Conservation (phyloP, 1,140 invertebrate species). For the Diuraphis noxia region DNA sequence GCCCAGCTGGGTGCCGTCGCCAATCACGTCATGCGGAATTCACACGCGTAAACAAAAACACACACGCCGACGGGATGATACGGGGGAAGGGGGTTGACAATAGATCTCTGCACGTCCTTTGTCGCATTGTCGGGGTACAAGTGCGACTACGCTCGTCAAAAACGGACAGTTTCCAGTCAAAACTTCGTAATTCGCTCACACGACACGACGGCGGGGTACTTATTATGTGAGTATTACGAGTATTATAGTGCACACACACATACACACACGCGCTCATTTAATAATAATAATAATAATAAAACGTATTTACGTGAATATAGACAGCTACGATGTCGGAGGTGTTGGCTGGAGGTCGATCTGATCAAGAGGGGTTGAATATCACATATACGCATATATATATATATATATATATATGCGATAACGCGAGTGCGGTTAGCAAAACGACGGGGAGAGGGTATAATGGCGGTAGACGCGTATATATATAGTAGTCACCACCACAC, state of each 20-base stretch:
- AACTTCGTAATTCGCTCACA: conserved; percentile 1
- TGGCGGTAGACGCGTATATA: neutral
- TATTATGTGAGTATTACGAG: neutral
- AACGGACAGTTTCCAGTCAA: conserved; percentile 25
- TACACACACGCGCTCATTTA: neutral
- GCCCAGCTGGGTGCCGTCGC: neutral
- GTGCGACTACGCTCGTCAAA: conserved; percentile 3
- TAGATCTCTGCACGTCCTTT: neutral
- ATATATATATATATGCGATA: neutral
- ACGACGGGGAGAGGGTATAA: neutral
- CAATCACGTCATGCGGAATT: neutral
- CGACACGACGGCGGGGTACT: neutral
- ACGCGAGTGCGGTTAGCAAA: neutral
- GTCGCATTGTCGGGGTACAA: neutral
- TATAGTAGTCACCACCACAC: neutral
- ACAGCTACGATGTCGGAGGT: neutral
- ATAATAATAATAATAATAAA: neutral
- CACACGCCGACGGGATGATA: too few species aligned
- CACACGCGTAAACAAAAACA: neutral
- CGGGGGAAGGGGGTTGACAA: neutral
- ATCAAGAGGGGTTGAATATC: conserved; percentile 21
- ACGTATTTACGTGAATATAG: conserved; percentile 1
- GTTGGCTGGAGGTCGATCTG: neutral
- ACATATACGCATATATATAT: neutral
- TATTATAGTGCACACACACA: neutral